These are phyloP conservation scores for Atherinosoma microstoma DNA, from an alignment of 2,797 vertebrate genomes.

Conservation along the genomic window DNA sequence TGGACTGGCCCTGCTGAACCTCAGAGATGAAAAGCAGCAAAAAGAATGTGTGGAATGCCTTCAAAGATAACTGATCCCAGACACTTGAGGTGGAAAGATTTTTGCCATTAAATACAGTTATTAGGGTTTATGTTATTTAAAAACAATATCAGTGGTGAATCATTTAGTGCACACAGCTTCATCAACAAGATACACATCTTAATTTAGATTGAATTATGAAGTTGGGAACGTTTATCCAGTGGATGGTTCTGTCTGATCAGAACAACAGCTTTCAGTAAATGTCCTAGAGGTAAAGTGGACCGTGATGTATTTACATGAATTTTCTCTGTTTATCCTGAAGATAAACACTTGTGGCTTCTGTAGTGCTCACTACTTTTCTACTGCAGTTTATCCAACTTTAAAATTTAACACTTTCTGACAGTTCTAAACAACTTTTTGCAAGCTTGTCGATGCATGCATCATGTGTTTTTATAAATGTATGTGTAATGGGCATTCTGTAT, in stretches of 20 bases:
- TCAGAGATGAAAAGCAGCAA: conserved; percentile 35
- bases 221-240: not conserved
- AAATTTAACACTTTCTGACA: conserved; percentile 41
- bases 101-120: conserved; percentile 5
- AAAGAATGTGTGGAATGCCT: conserved; percentile 52
- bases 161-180: conserved; percentile 16
- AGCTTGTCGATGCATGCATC: conserved; percentile 61
- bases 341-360: conserved; percentile 4
- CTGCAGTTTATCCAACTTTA: conserved; percentile 28
- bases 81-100: conserved; percentile 11
- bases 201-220: not conserved
- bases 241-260: not conserved
- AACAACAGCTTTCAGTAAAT: not conserved
- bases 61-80: conserved; percentile 45
- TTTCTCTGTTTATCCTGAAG: conserved; percentile 14
- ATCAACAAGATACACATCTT: conserved; percentile 5
- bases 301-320: not conserved
- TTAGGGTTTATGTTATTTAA: conserved; percentile 16
- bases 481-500: conserved; percentile 37
- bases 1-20: conserved; percentile 42
- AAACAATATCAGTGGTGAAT: conserved; percentile 12
- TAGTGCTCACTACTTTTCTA: conserved; percentile 21
- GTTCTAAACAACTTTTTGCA: conserved; percentile 21
- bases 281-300: not conserved
- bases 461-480: conserved; percentile 49